A percentile compares a stretch with the other conserved stretches of the same genome.
Evolutionary conservation across 1,140 invertebrate genomes (phyloP).

Genomic region (Leptopilina boulardi): DNA sequence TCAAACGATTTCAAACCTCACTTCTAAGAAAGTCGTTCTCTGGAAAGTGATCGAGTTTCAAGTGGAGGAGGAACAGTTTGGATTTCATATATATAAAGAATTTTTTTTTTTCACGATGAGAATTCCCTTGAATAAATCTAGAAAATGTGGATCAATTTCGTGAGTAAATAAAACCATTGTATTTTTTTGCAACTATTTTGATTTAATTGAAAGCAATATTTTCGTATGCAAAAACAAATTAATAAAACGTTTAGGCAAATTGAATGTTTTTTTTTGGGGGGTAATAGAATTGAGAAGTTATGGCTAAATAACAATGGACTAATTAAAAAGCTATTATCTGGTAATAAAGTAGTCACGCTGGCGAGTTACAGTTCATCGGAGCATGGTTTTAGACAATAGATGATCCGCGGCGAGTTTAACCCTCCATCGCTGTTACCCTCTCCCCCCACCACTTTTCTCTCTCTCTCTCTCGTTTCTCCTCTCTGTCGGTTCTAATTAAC

Average conservation of each 20-base stretch:
- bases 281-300: background rate
- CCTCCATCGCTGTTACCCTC: conserved; percentile 34
- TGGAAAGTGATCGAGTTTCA: conserved; percentile 22
- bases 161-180: background rate
- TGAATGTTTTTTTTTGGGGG: background rate
- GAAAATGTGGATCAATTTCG: background rate
- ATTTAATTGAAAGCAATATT: background rate
- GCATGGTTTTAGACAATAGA: conserved; percentile 55
- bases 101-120: conserved; percentile 8
- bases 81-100: conserved; percentile 28
- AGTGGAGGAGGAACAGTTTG: conserved; percentile 30
- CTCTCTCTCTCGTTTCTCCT: background rate
- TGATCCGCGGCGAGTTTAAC: conserved; percentile 55
- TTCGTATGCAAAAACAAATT: background rate
- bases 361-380: conserved; percentile 43
- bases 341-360: conserved; percentile 24
- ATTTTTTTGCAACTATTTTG: background rate
- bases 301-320: background rate
- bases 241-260: background rate
- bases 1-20: conserved; percentile 26
- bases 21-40: conserved; percentile 18
- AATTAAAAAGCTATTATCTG: conserved; percentile 30
- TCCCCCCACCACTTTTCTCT: background rate
- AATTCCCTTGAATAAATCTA: conserved; percentile 13
- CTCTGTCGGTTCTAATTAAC: conserved; percentile 65